Conservation (phyloP, 2,888 invertebrate species). For the Chymomyza caudatula region DNA sequence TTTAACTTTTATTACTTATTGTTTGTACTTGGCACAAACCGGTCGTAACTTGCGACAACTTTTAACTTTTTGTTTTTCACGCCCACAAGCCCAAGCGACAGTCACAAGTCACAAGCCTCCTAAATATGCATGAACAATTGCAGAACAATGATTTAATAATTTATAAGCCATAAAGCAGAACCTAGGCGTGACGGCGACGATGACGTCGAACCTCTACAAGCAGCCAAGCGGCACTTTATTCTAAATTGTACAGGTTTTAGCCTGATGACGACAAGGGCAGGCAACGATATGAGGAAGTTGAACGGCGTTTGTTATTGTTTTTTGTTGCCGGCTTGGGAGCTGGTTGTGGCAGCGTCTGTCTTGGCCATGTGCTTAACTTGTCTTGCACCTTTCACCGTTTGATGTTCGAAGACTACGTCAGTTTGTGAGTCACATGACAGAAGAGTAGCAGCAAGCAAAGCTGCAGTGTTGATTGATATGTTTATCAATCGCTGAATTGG, state of each 20-base stretch:
- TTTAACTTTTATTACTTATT: constrained; percentile 39
- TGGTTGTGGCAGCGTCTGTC: not conserved
- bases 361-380: not conserved
- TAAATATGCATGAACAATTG: constrained; percentile 11
- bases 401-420: not conserved
- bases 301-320: not conserved
- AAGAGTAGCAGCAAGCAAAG: not conserved
- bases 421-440: not conserved
- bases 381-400: constrained; percentile 25
- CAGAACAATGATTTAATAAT: constrained; percentile 18
- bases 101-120: not conserved
- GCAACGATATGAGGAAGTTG: constrained; percentile 15
- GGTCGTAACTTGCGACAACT: constrained; percentile 32
- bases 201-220: not conserved
- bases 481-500: constrained; percentile 7
- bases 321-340: constrained; percentile 19
- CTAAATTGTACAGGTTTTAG: constrained; percentile 21
- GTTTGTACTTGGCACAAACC: constrained; percentile 24
- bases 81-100: constrained; percentile 3
- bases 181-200: constrained; percentile 26
- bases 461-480: too few relatives aligned
- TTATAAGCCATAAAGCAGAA: constrained; percentile 11
- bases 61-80: constrained; percentile 7
- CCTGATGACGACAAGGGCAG: not conserved
- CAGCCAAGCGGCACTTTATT: not conserved